Conservation (phyloP, 2,797 vertebrate genomes). For the Alca torda region DNA sequence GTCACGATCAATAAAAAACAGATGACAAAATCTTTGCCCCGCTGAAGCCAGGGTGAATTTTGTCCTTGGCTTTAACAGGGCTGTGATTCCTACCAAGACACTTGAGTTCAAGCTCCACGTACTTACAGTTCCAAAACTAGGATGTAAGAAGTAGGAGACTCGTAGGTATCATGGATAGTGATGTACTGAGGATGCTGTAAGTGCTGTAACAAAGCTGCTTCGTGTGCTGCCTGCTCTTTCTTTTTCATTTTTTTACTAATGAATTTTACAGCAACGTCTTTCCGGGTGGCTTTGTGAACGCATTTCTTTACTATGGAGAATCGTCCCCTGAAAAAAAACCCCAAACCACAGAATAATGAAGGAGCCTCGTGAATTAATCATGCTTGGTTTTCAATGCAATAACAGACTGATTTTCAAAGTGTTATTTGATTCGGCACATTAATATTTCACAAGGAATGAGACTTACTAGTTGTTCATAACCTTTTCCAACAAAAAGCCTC, state of each 20-base stretch:
- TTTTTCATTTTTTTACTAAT: slow-evolving; percentile 98
- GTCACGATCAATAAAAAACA: background rate
- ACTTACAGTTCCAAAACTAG: slow-evolving; percentile 94
- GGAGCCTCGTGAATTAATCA: background rate
- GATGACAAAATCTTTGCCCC: background rate
- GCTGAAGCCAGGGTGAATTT: background rate
- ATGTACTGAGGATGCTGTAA: slow-evolving; percentile 92
- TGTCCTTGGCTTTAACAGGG: background rate
- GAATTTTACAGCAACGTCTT: slow-evolving; percentile 95
- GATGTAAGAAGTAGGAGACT: slow-evolving; percentile 88
- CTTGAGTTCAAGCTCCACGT: background rate
- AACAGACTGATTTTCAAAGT: background rate
- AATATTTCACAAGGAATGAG: slow-evolving; percentile 45
- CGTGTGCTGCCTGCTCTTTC: slow-evolving; percentile 94
- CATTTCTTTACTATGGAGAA: slow-evolving; percentile 97
- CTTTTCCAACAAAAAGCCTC: background rate
- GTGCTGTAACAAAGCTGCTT: slow-evolving; percentile 89
- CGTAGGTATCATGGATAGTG: slow-evolving; percentile 89
- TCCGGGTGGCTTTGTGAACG: slow-evolving; percentile 89
- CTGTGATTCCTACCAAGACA: background rate
- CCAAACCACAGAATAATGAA: background rate
- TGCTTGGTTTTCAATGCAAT: background rate
- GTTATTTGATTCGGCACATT: background rate
- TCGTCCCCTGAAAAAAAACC: slow-evolving; percentile 81
- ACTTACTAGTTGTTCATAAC: slow-evolving; percentile 33